phyloP scores from a whole-genome alignment of 30 jellyfish, hydroid and myxozoan species.

The Pseudorhiza aurosa region DNA sequence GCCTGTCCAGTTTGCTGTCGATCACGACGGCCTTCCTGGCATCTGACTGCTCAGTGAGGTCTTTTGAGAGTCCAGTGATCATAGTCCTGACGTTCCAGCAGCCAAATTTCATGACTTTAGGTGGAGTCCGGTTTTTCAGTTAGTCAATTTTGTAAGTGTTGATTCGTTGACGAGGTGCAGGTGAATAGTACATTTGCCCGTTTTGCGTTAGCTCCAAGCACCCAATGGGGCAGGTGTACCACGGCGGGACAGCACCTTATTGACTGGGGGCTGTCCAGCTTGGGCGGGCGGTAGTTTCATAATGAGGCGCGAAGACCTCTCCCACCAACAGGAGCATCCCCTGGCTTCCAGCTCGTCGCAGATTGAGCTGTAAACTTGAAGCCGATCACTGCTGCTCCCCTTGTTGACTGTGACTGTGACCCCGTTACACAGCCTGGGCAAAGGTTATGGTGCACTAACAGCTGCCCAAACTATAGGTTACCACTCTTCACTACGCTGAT shows the following conservation, averaged over 20 bases:
- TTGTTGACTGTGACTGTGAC: slow-evolving; percentile 12
- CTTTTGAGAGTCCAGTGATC: not conserved
- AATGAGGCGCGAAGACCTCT: slow-evolving; percentile 1
- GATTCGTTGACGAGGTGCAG: no score
- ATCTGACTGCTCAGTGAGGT: not conserved
- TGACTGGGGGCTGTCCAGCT: slow-evolving; percentile 24
- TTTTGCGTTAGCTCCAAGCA: no score
- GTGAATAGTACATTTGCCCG: no score
- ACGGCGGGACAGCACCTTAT: slow-evolving; percentile 1
- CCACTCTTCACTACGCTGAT: no score
- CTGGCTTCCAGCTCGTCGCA: slow-evolving; percentile 1
- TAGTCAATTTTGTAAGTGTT: no score
- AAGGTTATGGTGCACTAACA: no score
- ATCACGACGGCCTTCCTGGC: slow-evolving; percentile 6
- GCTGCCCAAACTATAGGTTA: no score
- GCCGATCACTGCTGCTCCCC: slow-evolving; percentile 6
- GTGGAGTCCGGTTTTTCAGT: no score
- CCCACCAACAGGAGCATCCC: slow-evolving; percentile 3
- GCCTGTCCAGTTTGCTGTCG: slow-evolving; percentile 19
- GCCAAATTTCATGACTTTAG: no score
- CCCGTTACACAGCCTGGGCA: slow-evolving; percentile 1
- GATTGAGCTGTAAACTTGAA: not conserved
- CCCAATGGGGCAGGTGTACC: slow-evolving; percentile 2
- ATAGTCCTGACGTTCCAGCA: slow-evolving; percentile 12
- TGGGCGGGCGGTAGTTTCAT: slow-evolving; percentile 6